Evolutionary conservation across 1,140 invertebrate species (phyloP), one percentile per base, ranked within the genome.

Genomic region (Drosophila paulistorum): DNA sequence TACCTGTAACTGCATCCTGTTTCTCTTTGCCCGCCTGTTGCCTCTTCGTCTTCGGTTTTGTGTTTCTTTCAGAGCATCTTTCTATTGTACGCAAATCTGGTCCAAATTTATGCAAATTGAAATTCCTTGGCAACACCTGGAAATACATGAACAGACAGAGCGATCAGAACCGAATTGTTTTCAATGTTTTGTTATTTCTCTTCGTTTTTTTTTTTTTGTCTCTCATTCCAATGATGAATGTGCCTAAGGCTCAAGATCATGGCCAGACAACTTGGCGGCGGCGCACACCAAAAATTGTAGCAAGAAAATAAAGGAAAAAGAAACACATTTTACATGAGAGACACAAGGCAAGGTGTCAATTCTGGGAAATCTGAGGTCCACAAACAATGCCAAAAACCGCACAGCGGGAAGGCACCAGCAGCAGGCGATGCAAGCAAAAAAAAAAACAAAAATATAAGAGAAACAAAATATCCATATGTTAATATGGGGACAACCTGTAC

Each of bases 31-130:
- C 45, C 2, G 45, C 9, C 45, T 0, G 30, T 30, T 13, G 30
- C 9, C 26, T 57, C 11, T n/a, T 33, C 14, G 5, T 59, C 35
- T 41, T 2, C 2, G 14, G 54, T 37, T 30, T 30, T 30, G 30
- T 13, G 11, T 17, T 13, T 60, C 20, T 68, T 54, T 20, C 51
- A 63, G 23, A 39, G 57, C 42, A 41, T 59, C 68, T 60, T 55
- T 59, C 82, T 75, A 85, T 85, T 85, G 82, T 85, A 85, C 82
- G 82, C 82, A 85, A 85, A 85, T 85, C 82, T 82, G 79, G 66
- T 82, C 82, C 82, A 85, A 85, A 85, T 87, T 85, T 85, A 85
- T 85, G 82, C 82, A 85, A 85, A 85, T 85, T 85, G 82, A 85
- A 85, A 85, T 85, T 85, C 82, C 79, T 66, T 66, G 60, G 75